Base-by-base conservation (phyloP, 1,140 invertebrate species). In the Rhynchophorus ferrugineus region DNA sequence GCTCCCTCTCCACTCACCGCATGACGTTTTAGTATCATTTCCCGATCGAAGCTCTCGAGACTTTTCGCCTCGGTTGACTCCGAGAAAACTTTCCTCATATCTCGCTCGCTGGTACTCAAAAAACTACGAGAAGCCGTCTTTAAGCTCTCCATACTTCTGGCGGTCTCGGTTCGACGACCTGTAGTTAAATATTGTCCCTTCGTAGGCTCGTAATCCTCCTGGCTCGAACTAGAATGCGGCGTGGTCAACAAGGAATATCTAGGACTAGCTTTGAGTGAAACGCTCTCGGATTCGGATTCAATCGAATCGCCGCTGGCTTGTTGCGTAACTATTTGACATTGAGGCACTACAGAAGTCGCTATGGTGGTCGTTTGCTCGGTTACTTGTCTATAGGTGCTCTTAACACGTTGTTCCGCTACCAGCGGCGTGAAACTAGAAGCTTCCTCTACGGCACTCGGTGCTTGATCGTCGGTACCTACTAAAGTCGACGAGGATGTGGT, bases 111-210 rank as follows among this genome's bases (percentile, higher is more conserved):
- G 0, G 81, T 81, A 1, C 83, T 64, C 53, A 84, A 80, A 61
- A 78, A 72, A 5, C 64, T 61, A 39, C 66, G 57, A 59, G 66
- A 51, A 14, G 41, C 6, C 11, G 73, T 71, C 56, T 73, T 74
- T 58, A 81, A 69, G 49, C 79, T 81, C 58, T 86, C 83, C 82
- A 85, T 84, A 0, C 82, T 85, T 42, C 78, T 76, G 5, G 80
- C 77, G 0, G 75, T 77, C 55, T 82, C 78, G 1, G 80, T 79
- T 16, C 77, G 66, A 1, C 59, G 57, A 1, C 73, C 73, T 0
- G 78, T 73, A 0, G 78, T 74, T 33, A 84, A 62, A 56, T 78
- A 78, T 36, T 81, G 78, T 3, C 76, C 76, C 22, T 74, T 75
- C 42, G 73, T 72, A 9, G 69, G 70, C 34, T 79, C 81, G 56